Base-by-base conservation (phyloP, 2,888 invertebrate genomes). In the Lithodes maja region DNA sequence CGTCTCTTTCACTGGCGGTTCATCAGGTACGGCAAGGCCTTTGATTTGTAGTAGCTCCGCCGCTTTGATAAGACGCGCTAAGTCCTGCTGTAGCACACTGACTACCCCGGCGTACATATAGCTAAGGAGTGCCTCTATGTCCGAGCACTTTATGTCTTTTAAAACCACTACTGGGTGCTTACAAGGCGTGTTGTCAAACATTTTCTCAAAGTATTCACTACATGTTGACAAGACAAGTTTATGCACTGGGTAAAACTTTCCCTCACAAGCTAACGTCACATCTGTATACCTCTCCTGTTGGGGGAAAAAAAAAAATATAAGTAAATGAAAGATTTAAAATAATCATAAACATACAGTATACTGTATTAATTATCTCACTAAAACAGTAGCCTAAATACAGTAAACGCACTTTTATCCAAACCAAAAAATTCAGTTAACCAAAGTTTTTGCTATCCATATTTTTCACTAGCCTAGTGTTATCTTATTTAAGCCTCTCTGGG, bases 51-150 rank as follows among this genome's bases (percentile, higher is more conserved):
- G 78, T 53, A 91, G 81, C 82, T 91, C 91, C 3, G 91, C 91
- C 50, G 90, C 90, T 80, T 91, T 91, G 83, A 91, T 87, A 49
- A 91, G 86, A 7, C 91, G 86, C 5, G 89, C 89, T n/a, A 91
- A 53, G 83, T 91, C 91, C 69, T 88, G 88, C 55, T 91, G 91
- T 15, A 86, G 79, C n/a, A 91, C 90, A 78, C 87, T 87, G 50
- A 91, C 91, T 53, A 90, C 90, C 17, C 91, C 91, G 55, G 82
- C 87, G 81, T 91, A 91, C 91, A 91, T 91, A 75, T 91, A 91
- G 68, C 86, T 90, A 17, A 91, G 83, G 2, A 91, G 80, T 61
- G 91, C 87, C 85, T 91, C 91, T 7, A 91, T 79, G 17, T 91
- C 91, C 17, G 90, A 86, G 68, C 88, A 83, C 81, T 90, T 90